phyloP scores from a whole-genome alignment of 2,888 invertebrate species.

The Pherbina coryleti region DNA sequence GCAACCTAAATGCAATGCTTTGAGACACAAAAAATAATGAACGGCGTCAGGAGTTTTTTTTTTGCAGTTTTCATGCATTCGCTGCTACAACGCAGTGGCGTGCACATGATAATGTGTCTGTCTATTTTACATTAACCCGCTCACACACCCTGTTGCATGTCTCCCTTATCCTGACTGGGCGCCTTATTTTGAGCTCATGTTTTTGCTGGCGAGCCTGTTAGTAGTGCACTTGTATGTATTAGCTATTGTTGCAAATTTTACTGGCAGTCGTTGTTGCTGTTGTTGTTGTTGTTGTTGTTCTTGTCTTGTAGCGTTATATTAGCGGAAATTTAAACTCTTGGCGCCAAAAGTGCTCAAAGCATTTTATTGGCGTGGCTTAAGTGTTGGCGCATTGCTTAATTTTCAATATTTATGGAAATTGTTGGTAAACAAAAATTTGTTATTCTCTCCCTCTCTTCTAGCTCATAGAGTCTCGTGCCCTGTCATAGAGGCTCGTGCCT shows the following conservation, averaged over 20 bases:
- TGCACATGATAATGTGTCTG: background rate
- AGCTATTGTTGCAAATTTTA: background rate
- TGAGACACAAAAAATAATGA: constrained; percentile 20
- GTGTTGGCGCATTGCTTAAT: background rate
- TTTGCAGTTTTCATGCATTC: background rate
- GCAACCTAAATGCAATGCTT: constrained; percentile 13
- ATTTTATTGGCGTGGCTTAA: background rate
- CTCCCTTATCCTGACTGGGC: background rate
- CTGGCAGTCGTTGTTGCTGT: constrained; percentile 16
- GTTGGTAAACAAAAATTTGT: background rate
- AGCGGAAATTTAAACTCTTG: constrained; percentile 43
- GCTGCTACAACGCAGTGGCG: background rate
- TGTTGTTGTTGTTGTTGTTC: background rate
- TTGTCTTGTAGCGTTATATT: constrained; percentile 36
- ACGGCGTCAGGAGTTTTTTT: constrained; percentile 12
- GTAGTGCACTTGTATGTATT: background rate
- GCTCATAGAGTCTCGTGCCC: too few relatives aligned
- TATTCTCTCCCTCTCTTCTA: too few relatives aligned
- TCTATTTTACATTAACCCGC: background rate
- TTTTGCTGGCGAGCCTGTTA: too few relatives aligned
- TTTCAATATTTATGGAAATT: background rate
- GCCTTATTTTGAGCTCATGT: too few relatives aligned
- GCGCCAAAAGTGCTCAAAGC: constrained; percentile 50
- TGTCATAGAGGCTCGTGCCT: too few relatives aligned
- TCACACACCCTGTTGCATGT: background rate